Percentiles rank a stretch among this genome's conserved stretches.
These are phyloP conservation scores for Centropus bengalensis DNA, from an alignment of 2,113 vertebrate genomes.

Conservation along the genomic window DNA sequence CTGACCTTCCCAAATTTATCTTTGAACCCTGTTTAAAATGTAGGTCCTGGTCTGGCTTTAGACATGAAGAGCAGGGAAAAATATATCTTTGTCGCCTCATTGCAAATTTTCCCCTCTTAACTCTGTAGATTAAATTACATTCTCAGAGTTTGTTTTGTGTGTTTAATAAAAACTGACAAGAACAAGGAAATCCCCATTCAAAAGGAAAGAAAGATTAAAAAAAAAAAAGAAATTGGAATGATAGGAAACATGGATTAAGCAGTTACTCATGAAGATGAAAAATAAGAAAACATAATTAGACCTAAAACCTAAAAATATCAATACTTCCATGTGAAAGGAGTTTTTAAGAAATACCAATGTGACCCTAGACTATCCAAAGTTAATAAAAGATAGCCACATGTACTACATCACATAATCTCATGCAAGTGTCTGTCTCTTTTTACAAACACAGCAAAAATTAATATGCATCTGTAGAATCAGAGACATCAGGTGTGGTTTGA, in stretches of 20 bases:
- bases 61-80: background rate
- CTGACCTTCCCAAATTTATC: background rate
- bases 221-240: background rate
- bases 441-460: background rate
- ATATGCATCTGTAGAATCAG: background rate
- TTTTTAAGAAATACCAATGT: background rate
- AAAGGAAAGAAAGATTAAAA: background rate
- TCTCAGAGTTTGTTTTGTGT: background rate
- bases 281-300: background rate
- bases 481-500: background rate
- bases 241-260: fast-evolving
- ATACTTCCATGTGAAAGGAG: background rate
- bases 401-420: background rate
- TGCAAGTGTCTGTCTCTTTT: background rate
- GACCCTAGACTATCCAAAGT: background rate
- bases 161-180: background rate
- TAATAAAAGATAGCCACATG: background rate
- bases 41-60: background rate
- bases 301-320: background rate
- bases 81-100: background rate
- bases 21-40: background rate
- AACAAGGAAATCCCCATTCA: background rate
- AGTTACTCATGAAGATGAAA: background rate
- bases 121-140: background rate
- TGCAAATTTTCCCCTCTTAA: background rate